Conservation (phyloP, 2,888 invertebrate genomes). For the Lucinisca nassula region DNA sequence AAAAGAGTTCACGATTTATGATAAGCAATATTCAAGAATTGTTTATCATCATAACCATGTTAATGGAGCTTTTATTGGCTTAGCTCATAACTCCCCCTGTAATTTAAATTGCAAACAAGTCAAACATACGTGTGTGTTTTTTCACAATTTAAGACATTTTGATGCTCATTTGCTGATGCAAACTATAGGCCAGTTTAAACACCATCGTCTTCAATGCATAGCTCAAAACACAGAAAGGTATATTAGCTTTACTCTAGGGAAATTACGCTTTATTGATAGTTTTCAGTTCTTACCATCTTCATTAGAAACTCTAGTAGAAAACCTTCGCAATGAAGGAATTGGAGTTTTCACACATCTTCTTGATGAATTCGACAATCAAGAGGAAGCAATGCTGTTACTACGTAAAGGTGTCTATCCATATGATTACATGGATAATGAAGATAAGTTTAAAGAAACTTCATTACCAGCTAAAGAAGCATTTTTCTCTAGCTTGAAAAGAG, state of each 20-base stretch:
- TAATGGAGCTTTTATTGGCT: slow-evolving; percentile 57
- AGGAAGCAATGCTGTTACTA: too few relatives aligned
- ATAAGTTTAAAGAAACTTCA: too few relatives aligned
- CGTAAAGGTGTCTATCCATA: too few relatives aligned
- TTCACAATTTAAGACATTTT: slow-evolving; percentile 66
- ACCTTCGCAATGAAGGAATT: too few relatives aligned
- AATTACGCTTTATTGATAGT: slow-evolving; percentile 58
- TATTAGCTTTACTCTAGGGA: slow-evolving; percentile 63
- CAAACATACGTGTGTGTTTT: slow-evolving; percentile 48
- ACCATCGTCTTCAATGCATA: slow-evolving; percentile 49
- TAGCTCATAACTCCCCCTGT: slow-evolving; percentile 50
- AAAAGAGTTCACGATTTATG: neutral
- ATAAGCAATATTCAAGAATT: neutral
- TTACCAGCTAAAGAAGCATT: too few relatives aligned
- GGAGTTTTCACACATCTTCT: too few relatives aligned
- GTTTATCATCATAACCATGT: slow-evolving; percentile 66
- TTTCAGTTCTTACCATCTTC: slow-evolving; percentile 41
- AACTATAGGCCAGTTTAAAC: slow-evolving; percentile 41
- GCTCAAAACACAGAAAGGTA: slow-evolving; percentile 70
- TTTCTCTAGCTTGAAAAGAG: too few relatives aligned
- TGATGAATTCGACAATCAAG: too few relatives aligned
- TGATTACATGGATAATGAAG: too few relatives aligned
- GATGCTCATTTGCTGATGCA: slow-evolving; percentile 59
- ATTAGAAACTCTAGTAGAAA: slow-evolving; percentile 46
- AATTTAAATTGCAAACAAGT: slow-evolving; percentile 47